Conservation (phyloP, 1,140 invertebrate species). For the Apis cerana region DNA sequence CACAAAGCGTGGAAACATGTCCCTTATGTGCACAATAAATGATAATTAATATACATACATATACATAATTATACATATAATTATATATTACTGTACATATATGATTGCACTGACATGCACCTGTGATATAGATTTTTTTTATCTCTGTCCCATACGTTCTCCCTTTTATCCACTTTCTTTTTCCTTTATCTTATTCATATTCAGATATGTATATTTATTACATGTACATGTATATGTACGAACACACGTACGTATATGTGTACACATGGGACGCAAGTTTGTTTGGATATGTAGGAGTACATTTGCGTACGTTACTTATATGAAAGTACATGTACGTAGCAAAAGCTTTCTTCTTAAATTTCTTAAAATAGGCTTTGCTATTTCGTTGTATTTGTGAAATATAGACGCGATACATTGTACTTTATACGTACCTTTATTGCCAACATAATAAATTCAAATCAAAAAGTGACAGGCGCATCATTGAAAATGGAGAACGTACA, state of each 20-base stretch:
- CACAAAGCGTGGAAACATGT: conserved; percentile 11
- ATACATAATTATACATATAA: not conserved
- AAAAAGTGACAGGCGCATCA: not conserved
- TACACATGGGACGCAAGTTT: conserved; percentile 14
- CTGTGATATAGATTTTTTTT: not conserved
- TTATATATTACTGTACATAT: not conserved
- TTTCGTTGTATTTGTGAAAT: not conserved
- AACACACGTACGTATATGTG: not conserved
- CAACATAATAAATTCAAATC: not conserved
- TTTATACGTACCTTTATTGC: not conserved
- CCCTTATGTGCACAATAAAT: not conserved
- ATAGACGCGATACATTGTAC: not conserved
- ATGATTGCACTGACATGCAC: conserved; percentile 21
- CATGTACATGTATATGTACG: not conserved
- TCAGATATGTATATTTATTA: not conserved
- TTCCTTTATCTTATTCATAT: conserved; percentile 7
- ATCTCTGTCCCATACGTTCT: not conserved
- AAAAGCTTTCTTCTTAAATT: conserved; percentile 22
- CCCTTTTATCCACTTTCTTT: not conserved
- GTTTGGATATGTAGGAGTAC: conserved; percentile 8
- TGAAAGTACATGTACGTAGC: conserved; percentile 9
- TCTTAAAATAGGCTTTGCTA: conserved; percentile 15
- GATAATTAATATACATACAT: not conserved
- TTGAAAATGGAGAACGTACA: conserved; percentile 6
- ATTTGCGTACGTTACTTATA: not conserved